A percentile compares a stretch with the other conserved stretches of the same genome.
Evolutionary conservation across 2,888 invertebrate genomes (phyloP).

Genomic region (Drosophila macrospina): DNA sequence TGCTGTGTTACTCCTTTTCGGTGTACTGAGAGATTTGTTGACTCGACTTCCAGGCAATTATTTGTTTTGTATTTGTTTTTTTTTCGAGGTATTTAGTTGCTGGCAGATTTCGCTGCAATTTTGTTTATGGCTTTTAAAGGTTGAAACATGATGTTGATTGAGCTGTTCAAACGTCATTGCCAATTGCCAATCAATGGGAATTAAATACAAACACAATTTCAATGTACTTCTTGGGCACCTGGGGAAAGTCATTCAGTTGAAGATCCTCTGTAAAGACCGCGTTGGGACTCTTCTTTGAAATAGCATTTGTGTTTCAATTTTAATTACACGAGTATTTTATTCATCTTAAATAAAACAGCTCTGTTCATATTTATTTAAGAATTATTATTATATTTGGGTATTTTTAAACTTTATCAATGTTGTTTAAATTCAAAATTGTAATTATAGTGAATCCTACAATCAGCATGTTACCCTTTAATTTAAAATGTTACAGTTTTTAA

Average conservation of each 20-base stretch:
- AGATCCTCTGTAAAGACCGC: neutral
- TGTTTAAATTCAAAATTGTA: too few species aligned
- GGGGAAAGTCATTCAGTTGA: slow-evolving; percentile 44
- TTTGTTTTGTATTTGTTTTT: slow-evolving; percentile 49
- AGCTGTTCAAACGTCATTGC: slow-evolving; percentile 54
- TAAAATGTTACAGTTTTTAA: neutral
- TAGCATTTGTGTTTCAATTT: neutral
- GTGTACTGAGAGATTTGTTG: slow-evolving; percentile 71
- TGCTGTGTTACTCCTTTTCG: slow-evolving; percentile 73
- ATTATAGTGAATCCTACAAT: too few species aligned
- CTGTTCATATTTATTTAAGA: too few species aligned
- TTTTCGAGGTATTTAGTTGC: slow-evolving; percentile 40
- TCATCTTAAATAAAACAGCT: too few species aligned
- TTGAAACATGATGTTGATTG: slow-evolving; percentile 62
- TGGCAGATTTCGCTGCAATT: slow-evolving; percentile 65
- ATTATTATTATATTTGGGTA: too few species aligned
- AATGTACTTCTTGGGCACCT: slow-evolving; percentile 23
- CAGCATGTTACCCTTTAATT: neutral
- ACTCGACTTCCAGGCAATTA: slow-evolving; percentile 69
- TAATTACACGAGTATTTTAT: too few species aligned
- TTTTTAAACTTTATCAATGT: too few species aligned
- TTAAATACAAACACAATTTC: slow-evolving; percentile 45
- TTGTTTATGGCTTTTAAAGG: slow-evolving; percentile 56
- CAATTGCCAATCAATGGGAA: slow-evolving; percentile 59
- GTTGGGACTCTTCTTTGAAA: neutral